Evolutionary conservation across 2,888 invertebrate genomes (phyloP), one percentile per base, ranked within the genome.

Genomic region (Poecilus cupreus): DNA sequence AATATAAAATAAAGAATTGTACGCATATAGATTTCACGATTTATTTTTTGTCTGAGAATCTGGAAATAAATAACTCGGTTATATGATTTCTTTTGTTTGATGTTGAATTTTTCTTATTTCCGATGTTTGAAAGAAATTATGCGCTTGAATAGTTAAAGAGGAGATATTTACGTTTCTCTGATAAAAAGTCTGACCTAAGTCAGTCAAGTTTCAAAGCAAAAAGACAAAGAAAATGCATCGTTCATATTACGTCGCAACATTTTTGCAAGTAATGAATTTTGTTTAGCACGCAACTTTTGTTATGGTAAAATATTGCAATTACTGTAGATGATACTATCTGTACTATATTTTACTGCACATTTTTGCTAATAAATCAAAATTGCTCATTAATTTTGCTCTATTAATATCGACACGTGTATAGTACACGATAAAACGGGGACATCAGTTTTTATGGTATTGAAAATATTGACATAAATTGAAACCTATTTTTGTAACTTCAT

Each of bases 391-490:
- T 54, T 54, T 20, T 20, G 22, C 10, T 13, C 54, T 54, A 54
- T 20, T 54, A 54, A 20, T 54, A 20, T 32, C 32, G 32, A 18
- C 1, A 3, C 18, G 20, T 54, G 22, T 11, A 54, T 20, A 8
- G 8, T 18, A 6, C 10, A 32, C 32, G 32, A 32, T 32, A 32
- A 32, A 6, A 32, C 6, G 6, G 8, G 32, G 11, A 54, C 18
- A 20, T 54, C 8, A 10, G 20, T 8, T 54, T 54, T 54, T 20
- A 32, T 8, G 8, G 32, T 32, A 32, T 8, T 22, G 18, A 54
- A 54, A 54, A 22, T 54, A 54, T 54, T 54, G 54, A 54, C 54
- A 54, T 22, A 54, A 54, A 54, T 49, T 54, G 54, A 54, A 54
- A 54, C 54, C 32, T 32, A 8, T 11, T 54, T 20, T 18, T 18